Conservation (phyloP, 2,113 vertebrate genomes). For the Danionella cerebrum region DNA sequence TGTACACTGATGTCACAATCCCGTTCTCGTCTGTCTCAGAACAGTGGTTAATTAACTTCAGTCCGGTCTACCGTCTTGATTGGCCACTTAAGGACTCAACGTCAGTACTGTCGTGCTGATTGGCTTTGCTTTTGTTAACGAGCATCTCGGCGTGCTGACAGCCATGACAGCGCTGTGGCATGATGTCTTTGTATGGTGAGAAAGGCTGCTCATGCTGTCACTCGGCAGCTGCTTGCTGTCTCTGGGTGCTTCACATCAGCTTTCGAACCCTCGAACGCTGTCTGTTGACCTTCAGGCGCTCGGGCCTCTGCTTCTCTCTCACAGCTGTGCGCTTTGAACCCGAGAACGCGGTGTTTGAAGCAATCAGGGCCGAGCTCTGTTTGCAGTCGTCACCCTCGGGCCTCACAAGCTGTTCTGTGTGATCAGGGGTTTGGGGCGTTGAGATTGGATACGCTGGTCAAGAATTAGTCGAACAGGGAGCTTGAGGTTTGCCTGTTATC, state of each 20-base stretch:
- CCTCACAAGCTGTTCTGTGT: conserved; percentile 45
- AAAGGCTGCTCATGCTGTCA: conserved; percentile 49
- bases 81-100: conserved; percentile 31
- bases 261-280: conserved; percentile 45
- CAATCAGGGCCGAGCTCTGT: conserved; percentile 43
- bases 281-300: conserved; percentile 59
- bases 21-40: background rate
- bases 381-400: conserved; percentile 19
- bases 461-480: conserved; percentile 26
- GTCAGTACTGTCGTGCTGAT: conserved; percentile 27
- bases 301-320: conserved; percentile 34
- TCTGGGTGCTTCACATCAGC: conserved; percentile 20
- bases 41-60: conserved; percentile 24
- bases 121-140: conserved; percentile 41
- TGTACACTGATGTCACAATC: background rate
- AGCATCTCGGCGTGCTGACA: conserved; percentile 30
- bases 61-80: conserved; percentile 3
- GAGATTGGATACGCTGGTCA: conserved; percentile 36
- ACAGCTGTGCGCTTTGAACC: conserved; percentile 60
- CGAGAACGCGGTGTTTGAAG: conserved; percentile 41
- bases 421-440: conserved; percentile 12
- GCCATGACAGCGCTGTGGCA: conserved; percentile 37
- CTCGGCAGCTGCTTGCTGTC: conserved; percentile 59
- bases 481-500: conserved; percentile 12
- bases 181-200: conserved; percentile 34